Base-by-base conservation (phyloP, 2,797 vertebrate species). In the Serranus cabrilla region DNA sequence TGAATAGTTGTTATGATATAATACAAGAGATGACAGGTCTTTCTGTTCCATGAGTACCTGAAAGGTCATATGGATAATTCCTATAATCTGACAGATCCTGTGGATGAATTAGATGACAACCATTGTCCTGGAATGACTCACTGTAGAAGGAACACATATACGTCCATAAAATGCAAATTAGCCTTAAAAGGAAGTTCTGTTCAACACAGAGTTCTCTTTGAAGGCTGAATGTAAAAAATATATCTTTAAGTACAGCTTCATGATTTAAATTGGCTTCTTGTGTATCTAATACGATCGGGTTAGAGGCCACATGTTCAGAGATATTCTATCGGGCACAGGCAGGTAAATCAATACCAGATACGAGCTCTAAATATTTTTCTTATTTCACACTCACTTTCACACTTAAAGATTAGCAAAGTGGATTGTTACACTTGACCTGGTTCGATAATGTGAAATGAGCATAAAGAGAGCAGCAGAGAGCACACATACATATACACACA, bases 11-110 rank as follows among this genome's bases (percentile, higher is more conserved):
- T 13, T 25, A 57, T 34, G 7, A 20, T 68, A 0, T 39, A 60
- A 75, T 78, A 45, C 52, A 40, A 54, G n/a, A 65, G 11, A 46
- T 63, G 56, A 62, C 40, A 20, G 47, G 16, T 74, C 27, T 51
- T 52, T 78, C 39, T 77, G 47, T 55, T 78, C 37, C 65, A 79
- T 45, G 49, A n/a, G 39, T 25, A 54, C 11, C 59, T 57, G 45
- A 55, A 76, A 69, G 74, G 66, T 74, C 69, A 76, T 23, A 62
- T 31, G 21, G n/a, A 72, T 79, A 25, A 84, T 79, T 66, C 59
- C 10, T 47, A 18, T 63, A 77, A 78, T 82, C 59, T 79, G 58
- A 74, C 61, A 76, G 58, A 74, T 85, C n/a, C 37, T 64, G 18
- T 50, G n/a, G 25, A 72, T 21, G 1, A 70, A 14, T 77, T 64